Percentiles rank a stretch among this genome's conserved stretches.
Evolutionary conservation across 2,888 invertebrate species (phyloP).

Genomic region (Eremobia ochroleuca): DNA sequence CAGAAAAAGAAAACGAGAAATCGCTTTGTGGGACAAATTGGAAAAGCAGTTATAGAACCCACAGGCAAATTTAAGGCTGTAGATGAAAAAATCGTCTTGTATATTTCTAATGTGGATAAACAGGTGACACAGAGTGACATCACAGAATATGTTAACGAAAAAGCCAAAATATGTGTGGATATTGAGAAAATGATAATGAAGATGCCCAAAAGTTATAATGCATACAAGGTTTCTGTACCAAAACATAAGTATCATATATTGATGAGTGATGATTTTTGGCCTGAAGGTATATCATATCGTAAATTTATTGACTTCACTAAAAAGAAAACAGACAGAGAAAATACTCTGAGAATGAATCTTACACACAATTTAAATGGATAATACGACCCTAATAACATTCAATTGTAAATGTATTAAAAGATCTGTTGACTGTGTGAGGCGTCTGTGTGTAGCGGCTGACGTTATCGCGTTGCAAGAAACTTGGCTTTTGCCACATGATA

Average conservation of each 20-base stretch:
- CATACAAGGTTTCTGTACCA: background rate
- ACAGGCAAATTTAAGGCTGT: constrained; percentile 4
- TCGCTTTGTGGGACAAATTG: background rate
- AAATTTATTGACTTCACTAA: constrained; percentile 11
- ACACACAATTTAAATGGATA: constrained; percentile 6
- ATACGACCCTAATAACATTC: constrained; percentile 6
- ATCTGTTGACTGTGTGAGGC: no score
- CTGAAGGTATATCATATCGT: constrained; percentile 9
- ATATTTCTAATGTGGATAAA: constrained; percentile 15
- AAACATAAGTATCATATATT: constrained; percentile 5
- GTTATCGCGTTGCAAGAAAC: background rate
- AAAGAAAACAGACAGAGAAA: background rate
- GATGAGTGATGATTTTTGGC: constrained; percentile 10
- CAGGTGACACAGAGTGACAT: background rate
- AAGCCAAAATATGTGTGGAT: background rate
- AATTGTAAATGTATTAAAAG: constrained; percentile 9
- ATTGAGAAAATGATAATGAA: constrained; percentile 14
- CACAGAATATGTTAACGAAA: background rate
- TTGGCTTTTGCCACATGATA: background rate
- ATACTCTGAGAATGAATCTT: background rate
- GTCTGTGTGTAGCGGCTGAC: background rate
- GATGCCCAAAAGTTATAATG: background rate
- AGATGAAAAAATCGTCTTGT: background rate
- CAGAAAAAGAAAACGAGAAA: background rate
- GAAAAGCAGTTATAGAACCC: background rate